phyloP scores from a whole-genome alignment of 1,140 invertebrate genomes.

The Mercenaria mercenaria region DNA sequence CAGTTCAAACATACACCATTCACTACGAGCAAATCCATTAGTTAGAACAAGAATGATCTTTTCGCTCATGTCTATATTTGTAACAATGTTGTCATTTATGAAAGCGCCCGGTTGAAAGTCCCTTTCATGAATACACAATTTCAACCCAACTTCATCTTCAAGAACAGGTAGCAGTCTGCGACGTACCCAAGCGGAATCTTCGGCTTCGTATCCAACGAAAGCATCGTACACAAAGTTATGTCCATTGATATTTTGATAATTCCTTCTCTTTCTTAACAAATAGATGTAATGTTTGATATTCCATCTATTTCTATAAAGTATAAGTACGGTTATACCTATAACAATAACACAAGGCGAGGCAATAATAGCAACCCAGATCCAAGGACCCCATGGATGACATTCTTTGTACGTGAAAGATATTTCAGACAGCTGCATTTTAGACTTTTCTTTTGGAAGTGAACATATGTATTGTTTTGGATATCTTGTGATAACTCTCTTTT shows the following conservation, averaged over 20 bases:
- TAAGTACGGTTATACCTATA: neutral
- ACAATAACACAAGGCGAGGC: neutral
- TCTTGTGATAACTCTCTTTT: neutral
- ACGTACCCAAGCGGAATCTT: neutral
- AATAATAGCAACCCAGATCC: neutral
- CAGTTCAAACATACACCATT: slow-evolving; percentile 30
- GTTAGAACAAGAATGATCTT: neutral
- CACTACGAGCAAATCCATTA: neutral
- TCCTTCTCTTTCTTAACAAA: neutral
- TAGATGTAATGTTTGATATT: slow-evolving; percentile 29
- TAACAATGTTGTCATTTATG: slow-evolving; percentile 11
- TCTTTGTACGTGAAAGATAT: neutral
- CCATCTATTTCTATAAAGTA: slow-evolving; percentile 14
- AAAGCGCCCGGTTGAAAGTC: neutral
- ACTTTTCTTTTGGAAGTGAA: neutral
- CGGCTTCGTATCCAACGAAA: neutral
- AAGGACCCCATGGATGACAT: neutral
- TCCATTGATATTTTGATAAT: neutral
- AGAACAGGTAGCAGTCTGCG: neutral
- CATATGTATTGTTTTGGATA: neutral
- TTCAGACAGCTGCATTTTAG: neutral
- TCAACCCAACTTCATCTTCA: neutral
- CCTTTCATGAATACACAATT: slow-evolving; percentile 11
- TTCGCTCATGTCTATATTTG: neutral
- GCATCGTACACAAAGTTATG: neutral